Evolutionary conservation across 2,113 vertebrate genomes (phyloP), one percentile per base, ranked within the genome.

Genomic region (Taxidea taxus): DNA sequence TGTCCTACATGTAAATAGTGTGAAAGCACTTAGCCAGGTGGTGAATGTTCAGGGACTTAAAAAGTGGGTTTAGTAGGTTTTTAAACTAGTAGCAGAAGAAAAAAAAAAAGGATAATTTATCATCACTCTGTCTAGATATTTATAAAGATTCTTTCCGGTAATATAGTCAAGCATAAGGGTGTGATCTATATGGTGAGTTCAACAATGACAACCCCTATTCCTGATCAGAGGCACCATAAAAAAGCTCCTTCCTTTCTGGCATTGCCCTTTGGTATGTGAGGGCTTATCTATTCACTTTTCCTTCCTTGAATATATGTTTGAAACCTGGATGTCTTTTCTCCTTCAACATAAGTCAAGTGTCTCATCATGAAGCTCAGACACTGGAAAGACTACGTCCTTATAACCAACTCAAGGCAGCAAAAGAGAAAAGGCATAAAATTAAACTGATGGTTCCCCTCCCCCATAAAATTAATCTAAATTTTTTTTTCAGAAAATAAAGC

Each of bases 61-160:
- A 96, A 47, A 97, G 95, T 62, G 20, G 74, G 16, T 23, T 93
- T 77, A 58, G 49, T 51, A 86, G 58, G 89, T 42, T 80, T 92
- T 92, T 91, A 89, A 96, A 91, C 47, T 77, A 88, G n/a, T 58
- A 96, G 29, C 66, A 98, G 49, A 60, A 68, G 42, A 51, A 81
- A 44, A 51, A 85, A 90, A 56, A 58, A 85, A 90, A 44, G n/a
- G 16, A n/a, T 91, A 94, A 95, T 82, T 95, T 95, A 90, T 90
- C 93, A 89, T 95, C 72, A 93, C 31, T 81, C 1, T 75, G 58
- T 84, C 83, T 87, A 86, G 37, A 68, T 77, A 90, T 64, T 81
- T 74, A 49, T 54, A 56, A 92, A 44, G 11, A 90, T 70, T 91
- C 72, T 86, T 78, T 34, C 64, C 74, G 83, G 47, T 39, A 83